These are phyloP conservation scores for Zapornia atra DNA, from an alignment of 2,113 vertebrate genomes.

Conservation along the genomic window DNA sequence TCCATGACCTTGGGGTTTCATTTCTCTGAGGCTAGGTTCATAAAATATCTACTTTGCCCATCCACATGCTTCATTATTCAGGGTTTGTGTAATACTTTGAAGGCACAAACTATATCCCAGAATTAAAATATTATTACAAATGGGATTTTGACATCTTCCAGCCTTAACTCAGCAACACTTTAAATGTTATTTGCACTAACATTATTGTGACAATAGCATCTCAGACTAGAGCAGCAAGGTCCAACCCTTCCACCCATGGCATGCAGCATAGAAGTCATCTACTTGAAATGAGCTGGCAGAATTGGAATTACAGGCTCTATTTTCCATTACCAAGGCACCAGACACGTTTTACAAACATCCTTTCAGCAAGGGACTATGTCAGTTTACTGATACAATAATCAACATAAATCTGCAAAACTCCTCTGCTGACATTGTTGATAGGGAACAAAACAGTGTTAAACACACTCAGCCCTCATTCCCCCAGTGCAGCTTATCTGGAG, in stretches of 20 bases:
- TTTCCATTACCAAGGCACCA: constrained; percentile 19
- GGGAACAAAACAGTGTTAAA: constrained; percentile 5
- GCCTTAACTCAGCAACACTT: background rate
- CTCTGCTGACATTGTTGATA: constrained; percentile 20
- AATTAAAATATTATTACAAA: background rate
- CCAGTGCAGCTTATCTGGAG: constrained; percentile 4
- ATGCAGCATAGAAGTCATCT: background rate
- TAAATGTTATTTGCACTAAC: background rate
- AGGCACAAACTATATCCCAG: background rate
- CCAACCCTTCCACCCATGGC: background rate
- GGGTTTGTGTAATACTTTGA: background rate
- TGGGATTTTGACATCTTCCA: background rate
- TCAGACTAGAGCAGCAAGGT: background rate
- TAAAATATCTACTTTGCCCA: background rate
- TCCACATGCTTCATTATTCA: background rate
- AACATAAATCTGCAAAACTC: constrained; percentile 46
- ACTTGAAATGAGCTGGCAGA: constrained; percentile 6
- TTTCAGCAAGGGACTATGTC: constrained; percentile 19
- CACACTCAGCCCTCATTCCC: background rate
- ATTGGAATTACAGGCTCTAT: background rate
- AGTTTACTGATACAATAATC: constrained; percentile 42
- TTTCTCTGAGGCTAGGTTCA: background rate
- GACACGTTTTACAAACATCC: constrained; percentile 6
- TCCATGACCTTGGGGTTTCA: background rate
- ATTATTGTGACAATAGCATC: background rate